A percentile compares a stretch with the other conserved stretches of the same genome.
Conservation (phyloP, 2,113 vertebrate genomes). For the Pica pica region DNA sequence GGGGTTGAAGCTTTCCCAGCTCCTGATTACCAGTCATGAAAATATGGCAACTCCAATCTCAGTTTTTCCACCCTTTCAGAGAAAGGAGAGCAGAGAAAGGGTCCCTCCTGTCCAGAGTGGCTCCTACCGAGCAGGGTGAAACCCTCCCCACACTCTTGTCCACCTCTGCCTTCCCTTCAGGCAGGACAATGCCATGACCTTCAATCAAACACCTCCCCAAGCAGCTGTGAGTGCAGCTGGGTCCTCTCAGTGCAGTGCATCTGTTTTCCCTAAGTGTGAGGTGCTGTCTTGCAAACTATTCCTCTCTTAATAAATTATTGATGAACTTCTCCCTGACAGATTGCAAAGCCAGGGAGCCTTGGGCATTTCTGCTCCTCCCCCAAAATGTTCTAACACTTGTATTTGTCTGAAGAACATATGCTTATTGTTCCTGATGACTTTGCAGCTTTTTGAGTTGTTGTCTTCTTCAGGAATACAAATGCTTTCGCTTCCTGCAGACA, state of each 20-base stretch:
- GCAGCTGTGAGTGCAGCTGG: neutral
- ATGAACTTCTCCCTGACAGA: conserved; percentile 10
- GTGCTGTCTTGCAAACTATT: neutral
- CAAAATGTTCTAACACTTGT: neutral
- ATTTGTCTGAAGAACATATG: neutral
- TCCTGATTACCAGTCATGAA: fast-evolving
- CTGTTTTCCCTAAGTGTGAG: neutral
- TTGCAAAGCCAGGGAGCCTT: neutral
- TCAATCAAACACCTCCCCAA: neutral
- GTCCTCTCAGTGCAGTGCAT: neutral
- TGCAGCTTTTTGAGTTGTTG: neutral
- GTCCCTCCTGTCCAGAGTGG: neutral
- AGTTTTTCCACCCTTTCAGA: neutral
- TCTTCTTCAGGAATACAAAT: neutral
- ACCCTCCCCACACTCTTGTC: neutral
- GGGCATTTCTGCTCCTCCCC: neutral
- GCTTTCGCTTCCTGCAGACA: neutral
- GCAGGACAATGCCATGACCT: neutral
- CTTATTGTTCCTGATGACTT: neutral
- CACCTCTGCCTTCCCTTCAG: neutral
- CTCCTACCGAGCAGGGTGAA: fast-evolving
- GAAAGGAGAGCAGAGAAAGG: neutral
- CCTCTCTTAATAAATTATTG: conserved; percentile 35
- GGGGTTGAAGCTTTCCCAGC: neutral
- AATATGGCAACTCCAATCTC: neutral